Evolutionary conservation across 2,888 invertebrate genomes (phyloP).

Genomic region (Orchesella flavescens): DNA sequence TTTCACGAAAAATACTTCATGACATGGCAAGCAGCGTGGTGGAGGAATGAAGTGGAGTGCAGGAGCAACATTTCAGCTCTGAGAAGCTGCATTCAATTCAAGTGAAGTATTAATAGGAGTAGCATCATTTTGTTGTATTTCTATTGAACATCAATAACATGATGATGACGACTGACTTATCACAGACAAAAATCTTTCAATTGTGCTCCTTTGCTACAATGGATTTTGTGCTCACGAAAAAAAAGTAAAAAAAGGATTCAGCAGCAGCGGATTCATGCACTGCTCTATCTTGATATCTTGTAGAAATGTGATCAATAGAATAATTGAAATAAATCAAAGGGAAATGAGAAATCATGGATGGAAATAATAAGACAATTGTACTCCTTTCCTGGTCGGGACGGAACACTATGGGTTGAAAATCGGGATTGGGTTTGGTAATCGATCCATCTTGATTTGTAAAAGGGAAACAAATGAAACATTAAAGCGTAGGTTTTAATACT

Average conservation of each 20-base stretch:
- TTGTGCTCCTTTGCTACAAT: neutral
- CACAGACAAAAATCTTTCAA: slow-evolving; percentile 44
- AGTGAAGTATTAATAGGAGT: slow-evolving; percentile 46
- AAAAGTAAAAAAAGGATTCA: neutral
- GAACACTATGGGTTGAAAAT: too few species aligned
- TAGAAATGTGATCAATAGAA: too few species aligned
- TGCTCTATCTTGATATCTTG: too few species aligned
- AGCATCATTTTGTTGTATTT: slow-evolving; percentile 20
- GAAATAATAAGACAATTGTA: too few species aligned
- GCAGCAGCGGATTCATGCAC: too few species aligned
- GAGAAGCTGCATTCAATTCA: slow-evolving; percentile 22
- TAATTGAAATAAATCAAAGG: neutral
- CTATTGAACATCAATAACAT: slow-evolving; percentile 39
- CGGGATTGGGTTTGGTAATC: too few species aligned
- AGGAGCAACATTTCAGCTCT: slow-evolving; percentile 33
- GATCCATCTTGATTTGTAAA: too few species aligned
- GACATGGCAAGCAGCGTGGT: slow-evolving; percentile 51
- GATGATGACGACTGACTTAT: slow-evolving; percentile 58
- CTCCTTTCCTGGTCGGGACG: too few species aligned
- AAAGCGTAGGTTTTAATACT: too few species aligned
- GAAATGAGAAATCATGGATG: slow-evolving; percentile 1
- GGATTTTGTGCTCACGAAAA: neutral
- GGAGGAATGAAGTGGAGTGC: slow-evolving; percentile 29
- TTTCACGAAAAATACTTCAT: slow-evolving; percentile 49
- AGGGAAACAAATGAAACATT: too few species aligned